Conservation (phyloP, 2,797 vertebrate species). For the Helostoma temminkii region DNA sequence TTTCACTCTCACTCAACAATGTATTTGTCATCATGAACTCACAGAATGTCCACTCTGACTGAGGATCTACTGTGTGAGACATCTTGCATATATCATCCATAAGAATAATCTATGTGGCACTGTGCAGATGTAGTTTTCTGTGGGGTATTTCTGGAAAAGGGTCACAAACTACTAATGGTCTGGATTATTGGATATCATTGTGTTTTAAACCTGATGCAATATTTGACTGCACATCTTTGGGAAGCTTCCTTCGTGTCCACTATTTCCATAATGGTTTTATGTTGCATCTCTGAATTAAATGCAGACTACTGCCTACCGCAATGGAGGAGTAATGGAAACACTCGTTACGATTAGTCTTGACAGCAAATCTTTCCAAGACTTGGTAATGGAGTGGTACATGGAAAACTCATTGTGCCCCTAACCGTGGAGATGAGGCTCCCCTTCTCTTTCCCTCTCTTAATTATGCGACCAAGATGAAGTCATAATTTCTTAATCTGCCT, state of each 20-base stretch:
- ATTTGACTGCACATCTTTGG: slow-evolving; percentile 17
- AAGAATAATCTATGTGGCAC: background rate
- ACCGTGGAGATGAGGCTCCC: slow-evolving; percentile 15
- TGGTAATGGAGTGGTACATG: slow-evolving; percentile 52
- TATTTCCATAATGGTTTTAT: slow-evolving; percentile 46
- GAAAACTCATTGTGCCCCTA: slow-evolving; percentile 68
- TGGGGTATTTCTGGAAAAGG: background rate
- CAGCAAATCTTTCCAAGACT: slow-evolving; percentile 63
- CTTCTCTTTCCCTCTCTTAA: slow-evolving; percentile 17
- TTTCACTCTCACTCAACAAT: slow-evolving; percentile 4
- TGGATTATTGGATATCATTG: slow-evolving; percentile 18
- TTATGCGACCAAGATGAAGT: slow-evolving; percentile 52
- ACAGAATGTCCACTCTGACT: no score
- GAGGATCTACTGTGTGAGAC: no score
- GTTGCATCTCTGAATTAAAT: slow-evolving; percentile 63
- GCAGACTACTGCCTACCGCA: slow-evolving; percentile 52
- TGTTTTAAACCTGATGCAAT: slow-evolving; percentile 28
- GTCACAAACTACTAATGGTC: background rate
- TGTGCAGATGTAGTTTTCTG: background rate
- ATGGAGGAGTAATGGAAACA: slow-evolving; percentile 73
- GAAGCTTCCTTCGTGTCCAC: slow-evolving; percentile 24
- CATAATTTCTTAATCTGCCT: slow-evolving; percentile 47
- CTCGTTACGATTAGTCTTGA: slow-evolving; percentile 47
- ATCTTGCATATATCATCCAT: no score
- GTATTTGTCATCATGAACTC: background rate